phyloP scores from a whole-genome alignment of 2,888 invertebrate species.

The Perithous albicinctus region DNA sequence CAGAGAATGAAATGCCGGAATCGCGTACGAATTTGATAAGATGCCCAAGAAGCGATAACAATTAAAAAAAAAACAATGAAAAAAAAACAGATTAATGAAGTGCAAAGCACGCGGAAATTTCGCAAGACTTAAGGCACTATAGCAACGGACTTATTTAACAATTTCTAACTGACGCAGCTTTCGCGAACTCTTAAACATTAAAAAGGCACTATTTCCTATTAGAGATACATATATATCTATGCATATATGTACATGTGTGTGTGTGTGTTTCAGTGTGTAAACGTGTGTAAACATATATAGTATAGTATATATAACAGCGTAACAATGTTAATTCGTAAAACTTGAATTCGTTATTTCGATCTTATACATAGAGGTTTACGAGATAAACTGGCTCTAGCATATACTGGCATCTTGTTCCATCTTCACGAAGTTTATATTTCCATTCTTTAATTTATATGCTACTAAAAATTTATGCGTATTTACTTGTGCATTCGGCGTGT shows the following conservation, averaged over 20 bases:
- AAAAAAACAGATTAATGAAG: constrained; percentile 67
- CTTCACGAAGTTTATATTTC: constrained; percentile 60
- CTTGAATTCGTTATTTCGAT: constrained; percentile 61
- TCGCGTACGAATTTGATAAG: constrained; percentile 22
- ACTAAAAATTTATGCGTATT: constrained; percentile 63
- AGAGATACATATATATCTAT: constrained; percentile 57
- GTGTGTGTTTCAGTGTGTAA: too few relatives aligned
- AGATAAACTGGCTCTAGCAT: constrained; percentile 81
- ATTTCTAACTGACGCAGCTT: constrained; percentile 71
- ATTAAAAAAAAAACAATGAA: not conserved
- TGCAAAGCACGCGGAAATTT: constrained; percentile 74
- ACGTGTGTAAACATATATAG: constrained; percentile 43
- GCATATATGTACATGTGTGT: constrained; percentile 30
- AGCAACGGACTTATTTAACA: constrained; percentile 78
- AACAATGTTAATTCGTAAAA: constrained; percentile 70
- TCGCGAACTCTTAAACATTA: constrained; percentile 76
- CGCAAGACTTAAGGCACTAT: constrained; percentile 82
- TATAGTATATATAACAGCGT: constrained; percentile 70
- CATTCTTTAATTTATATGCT: constrained; percentile 34
- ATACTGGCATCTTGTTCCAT: constrained; percentile 82
- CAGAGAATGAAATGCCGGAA: not conserved
- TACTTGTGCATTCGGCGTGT: constrained; percentile 60
- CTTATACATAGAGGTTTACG: constrained; percentile 75
- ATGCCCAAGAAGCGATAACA: not conserved
- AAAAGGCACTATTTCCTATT: constrained; percentile 83